phyloP scores from a whole-genome alignment of 2,113 vertebrate species.

The Myiopsitta monachus region DNA sequence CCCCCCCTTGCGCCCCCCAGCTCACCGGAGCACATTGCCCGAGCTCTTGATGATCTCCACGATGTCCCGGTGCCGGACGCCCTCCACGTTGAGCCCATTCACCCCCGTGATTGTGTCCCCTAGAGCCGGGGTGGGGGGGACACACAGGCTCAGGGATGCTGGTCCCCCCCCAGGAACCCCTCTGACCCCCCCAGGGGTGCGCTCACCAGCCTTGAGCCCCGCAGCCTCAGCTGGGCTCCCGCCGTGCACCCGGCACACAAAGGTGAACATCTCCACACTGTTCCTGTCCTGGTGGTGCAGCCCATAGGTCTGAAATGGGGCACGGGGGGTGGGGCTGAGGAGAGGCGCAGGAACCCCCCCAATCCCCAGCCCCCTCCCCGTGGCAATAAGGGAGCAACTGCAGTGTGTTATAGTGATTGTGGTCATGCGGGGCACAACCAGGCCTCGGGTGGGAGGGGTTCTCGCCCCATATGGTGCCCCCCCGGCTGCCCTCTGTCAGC shows the following conservation, averaged over 20 bases:
- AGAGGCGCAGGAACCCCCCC: not conserved
- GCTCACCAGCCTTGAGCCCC: slow-evolving; percentile 89
- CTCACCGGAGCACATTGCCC: slow-evolving; percentile 85
- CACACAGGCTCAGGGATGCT: not conserved
- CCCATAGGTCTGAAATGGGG: slow-evolving; percentile 85
- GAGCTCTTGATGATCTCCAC: slow-evolving; percentile 92
- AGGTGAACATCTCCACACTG: slow-evolving; percentile 95
- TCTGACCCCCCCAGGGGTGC: not conserved
- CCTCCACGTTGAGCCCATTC: slow-evolving; percentile 86
- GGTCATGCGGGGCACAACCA: not conserved
- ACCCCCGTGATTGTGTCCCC: slow-evolving; percentile 92
- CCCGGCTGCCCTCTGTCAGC: not conserved
- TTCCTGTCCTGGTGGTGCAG: slow-evolving; percentile 91
- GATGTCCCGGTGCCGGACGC: slow-evolving; percentile 88
- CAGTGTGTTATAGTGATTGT: not conserved
- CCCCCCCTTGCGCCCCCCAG: fast-evolving
- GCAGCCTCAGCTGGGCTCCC: slow-evolving; percentile 87
- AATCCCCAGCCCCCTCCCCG: no score
- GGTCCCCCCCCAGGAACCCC: fast-evolving
- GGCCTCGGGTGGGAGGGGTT: not conserved
- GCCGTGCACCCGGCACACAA: slow-evolving; percentile 90
- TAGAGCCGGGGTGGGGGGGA: not conserved
- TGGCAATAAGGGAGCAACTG: not conserved
- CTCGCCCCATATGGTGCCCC: not conserved
- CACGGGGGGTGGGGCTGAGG: not conserved